Evolutionary conservation across 2,797 vertebrate genomes (phyloP).

Genomic region (Macrochelys suwanniensis): DNA sequence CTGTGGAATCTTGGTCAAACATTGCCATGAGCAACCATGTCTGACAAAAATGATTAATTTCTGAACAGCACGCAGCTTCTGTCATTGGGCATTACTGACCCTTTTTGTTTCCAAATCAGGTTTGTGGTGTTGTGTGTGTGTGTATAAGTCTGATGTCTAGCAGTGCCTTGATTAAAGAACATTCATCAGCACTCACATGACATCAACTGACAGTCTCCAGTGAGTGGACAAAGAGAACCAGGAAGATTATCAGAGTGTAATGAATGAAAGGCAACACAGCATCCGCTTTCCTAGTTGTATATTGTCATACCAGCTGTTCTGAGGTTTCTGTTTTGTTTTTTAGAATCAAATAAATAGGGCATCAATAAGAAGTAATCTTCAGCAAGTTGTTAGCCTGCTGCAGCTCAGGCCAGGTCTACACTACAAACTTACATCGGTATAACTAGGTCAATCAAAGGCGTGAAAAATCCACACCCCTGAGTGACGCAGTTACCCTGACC

Average conservation of each 20-base stretch:
- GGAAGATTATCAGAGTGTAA: background rate
- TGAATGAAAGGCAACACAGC: background rate
- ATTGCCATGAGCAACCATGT: too few species aligned
- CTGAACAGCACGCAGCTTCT: background rate
- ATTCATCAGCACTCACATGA: background rate
- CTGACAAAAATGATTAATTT: background rate
- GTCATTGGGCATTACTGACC: background rate
- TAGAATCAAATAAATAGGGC: background rate
- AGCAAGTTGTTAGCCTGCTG: background rate
- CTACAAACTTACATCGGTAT: background rate
- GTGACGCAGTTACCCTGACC: background rate
- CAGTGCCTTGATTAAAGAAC: background rate
- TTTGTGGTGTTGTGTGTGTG: background rate
- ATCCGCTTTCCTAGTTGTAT: background rate
- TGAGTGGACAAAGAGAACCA: background rate
- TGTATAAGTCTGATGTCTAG: background rate
- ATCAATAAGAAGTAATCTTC: background rate
- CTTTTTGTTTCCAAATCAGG: background rate
- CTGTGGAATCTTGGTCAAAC: background rate
- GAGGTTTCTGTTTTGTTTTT: background rate
- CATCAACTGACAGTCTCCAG: background rate
- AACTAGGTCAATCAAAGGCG: background rate
- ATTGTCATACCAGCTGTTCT: background rate
- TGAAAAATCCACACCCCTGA: background rate
- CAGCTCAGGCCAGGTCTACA: background rate